These are phyloP conservation scores for Lomographa bimaculata DNA, from an alignment of 2,888 invertebrate genomes.

Conservation along the genomic window DNA sequence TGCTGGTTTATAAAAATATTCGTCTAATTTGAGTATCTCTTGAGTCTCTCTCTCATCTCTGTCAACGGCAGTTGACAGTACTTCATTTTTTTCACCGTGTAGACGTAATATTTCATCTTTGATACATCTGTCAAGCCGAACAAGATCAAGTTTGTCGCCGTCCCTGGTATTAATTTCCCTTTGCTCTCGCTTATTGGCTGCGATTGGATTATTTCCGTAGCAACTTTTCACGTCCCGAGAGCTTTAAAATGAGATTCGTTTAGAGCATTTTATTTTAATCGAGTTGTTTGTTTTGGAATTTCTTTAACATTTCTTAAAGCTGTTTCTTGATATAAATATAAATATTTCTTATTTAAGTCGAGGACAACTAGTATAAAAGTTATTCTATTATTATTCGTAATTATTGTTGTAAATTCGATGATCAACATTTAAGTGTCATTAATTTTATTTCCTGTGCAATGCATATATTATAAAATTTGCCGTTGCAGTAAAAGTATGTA, in stretches of 20 bases:
- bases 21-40: constrained; percentile 23
- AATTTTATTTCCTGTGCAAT: too few relatives aligned
- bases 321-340: background rate
- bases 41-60: constrained; percentile 9
- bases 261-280: constrained; percentile 45
- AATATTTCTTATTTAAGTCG: too few relatives aligned
- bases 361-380: too few relatives aligned
- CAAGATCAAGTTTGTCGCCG: constrained; percentile 69
- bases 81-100: constrained; percentile 29
- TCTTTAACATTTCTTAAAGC: constrained; percentile 8
- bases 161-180: constrained; percentile 72
- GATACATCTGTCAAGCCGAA: constrained; percentile 69
- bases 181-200: constrained; percentile 66
- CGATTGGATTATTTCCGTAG: constrained; percentile 75
- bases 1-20: constrained; percentile 30
- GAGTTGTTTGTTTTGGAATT: constrained; percentile 23
- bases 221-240: constrained; percentile 58
- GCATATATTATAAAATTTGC: too few relatives aligned
- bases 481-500: too few relatives aligned
- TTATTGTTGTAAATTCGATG: too few relatives aligned
- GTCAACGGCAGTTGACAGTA: constrained; percentile 23
- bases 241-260: constrained; percentile 58
- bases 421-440: too few relatives aligned
- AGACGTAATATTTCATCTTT: constrained; percentile 56
- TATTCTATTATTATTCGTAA: too few relatives aligned